Base-by-base conservation (phyloP, 2,113 vertebrate genomes). In the Raja brachyura region DNA sequence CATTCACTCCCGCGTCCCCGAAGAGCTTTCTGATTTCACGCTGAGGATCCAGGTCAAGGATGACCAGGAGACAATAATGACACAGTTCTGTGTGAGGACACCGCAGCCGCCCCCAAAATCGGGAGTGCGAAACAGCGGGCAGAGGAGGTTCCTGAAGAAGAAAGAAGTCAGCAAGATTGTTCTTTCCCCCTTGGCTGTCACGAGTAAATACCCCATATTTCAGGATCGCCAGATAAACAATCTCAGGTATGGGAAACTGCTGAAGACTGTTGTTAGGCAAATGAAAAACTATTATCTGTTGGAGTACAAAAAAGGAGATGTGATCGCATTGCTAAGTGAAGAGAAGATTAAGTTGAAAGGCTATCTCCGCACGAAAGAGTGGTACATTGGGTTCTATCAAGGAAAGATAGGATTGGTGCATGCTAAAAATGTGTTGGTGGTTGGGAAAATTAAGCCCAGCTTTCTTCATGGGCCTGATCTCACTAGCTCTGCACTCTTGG, bases 301-400 rank as follows among this genome's bases (percentile, higher is more conserved):
- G 78, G 99, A 99, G 93, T 99, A 99, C 94, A 97, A 97, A 95
- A 99, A 99, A 94, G 99, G 98, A 0, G 98, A 99, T 0, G 94
- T 97, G 93, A 94, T 99, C 0, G 97, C 97, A 4, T 96, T 99
- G 93, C 94, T 99, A 90, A 99, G 97, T 74, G 98, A 99, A 93
- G 98, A 99, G 95, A 98, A 97, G 95, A 96, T 99, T 94, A 97
- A 96, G 93, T 95, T 99, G 31, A 98, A 97, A 94, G 99, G 99
- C 0, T 98, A 99, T 93, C 95, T 99, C 93, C 98, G 99, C 98
- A 99, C 97, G 78, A 99, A 99, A 94, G 98, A 99, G 94, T 99
- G 99, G 99, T 99, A 98, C 93, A 97, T 98, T 6, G 98, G 97
- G 93, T 99, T 98, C 95, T 98, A 98, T 95, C 98, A 98, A 94